These are phyloP conservation scores for Lithophane leautieri DNA, from an alignment of 2,888 invertebrate genomes.

Conservation along the genomic window DNA sequence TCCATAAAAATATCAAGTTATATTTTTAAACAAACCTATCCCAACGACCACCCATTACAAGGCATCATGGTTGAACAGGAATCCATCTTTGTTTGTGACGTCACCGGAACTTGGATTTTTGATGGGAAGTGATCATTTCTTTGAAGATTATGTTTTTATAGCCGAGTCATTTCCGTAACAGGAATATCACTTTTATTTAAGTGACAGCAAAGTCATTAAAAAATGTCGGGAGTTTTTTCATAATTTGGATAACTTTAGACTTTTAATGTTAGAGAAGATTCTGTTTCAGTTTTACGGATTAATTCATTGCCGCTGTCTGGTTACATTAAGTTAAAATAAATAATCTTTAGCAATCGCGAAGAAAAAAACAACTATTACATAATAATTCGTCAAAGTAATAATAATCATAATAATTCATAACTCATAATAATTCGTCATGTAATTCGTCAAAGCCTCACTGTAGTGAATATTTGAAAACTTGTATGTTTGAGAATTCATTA, in stretches of 20 bases:
- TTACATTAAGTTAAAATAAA: neutral
- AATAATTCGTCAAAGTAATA: too few relatives aligned
- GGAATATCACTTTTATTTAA: conserved; percentile 17
- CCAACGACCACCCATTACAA: conserved; percentile 31
- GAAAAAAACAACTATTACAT: too few relatives aligned
- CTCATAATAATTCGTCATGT: too few relatives aligned
- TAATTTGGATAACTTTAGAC: neutral
- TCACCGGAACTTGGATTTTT: conserved; percentile 36
- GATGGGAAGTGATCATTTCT: conserved; percentile 35
- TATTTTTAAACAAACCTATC: conserved; percentile 34
- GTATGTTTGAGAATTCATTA: too few relatives aligned
- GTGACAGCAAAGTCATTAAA: conserved; percentile 23
- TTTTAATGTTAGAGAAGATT: neutral
- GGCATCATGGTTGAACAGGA: conserved; percentile 5
- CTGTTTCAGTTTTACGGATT: neutral
- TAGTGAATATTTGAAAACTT: too few relatives aligned
- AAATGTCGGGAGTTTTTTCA: neutral
- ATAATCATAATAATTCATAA: too few relatives aligned
- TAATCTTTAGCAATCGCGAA: too few relatives aligned
- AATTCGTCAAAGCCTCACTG: too few relatives aligned
- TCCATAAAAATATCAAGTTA: neutral
- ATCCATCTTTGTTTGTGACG: conserved; percentile 20
- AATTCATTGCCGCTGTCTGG: neutral
- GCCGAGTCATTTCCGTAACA: conserved; percentile 46
- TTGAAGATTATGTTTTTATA: conserved; percentile 54